phyloP scores from a whole-genome alignment of 2,797 vertebrate species.

The Neopelma chrysocephalum region DNA sequence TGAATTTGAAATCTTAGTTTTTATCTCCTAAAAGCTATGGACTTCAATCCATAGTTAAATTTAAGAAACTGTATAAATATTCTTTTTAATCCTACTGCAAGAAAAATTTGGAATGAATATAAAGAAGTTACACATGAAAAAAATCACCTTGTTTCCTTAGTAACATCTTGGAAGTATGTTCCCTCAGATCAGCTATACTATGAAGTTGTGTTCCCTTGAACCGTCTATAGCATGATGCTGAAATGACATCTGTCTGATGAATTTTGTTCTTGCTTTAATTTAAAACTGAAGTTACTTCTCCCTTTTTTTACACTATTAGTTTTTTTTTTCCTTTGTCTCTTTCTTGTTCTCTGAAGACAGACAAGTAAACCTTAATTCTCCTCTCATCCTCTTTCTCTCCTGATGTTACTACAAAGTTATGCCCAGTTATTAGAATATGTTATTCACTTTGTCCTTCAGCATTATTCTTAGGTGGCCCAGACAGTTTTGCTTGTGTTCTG shows the following conservation, averaged over 20 bases:
- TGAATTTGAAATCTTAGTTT: not conserved
- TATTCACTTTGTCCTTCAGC: constrained; percentile 33
- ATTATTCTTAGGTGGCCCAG: not conserved
- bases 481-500: not conserved
- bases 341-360: not conserved
- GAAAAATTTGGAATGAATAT: not conserved
- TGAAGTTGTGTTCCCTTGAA: not conserved
- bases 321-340: not conserved
- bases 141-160: not conserved
- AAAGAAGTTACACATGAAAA: not conserved
- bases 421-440: constrained; percentile 24
- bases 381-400: not conserved
- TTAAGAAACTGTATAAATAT: not conserved
- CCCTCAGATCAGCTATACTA: not conserved
- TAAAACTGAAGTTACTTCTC: not conserved
- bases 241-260: not conserved
- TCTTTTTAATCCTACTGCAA: not conserved
- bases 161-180: not conserved
- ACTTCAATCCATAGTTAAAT: not conserved
- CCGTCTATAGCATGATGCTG: not conserved
- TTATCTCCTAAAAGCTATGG: not conserved
- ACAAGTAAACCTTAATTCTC: not conserved
- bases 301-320: fast-evolving
- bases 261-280: not conserved
- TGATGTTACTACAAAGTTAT: not conserved